phyloP scores from a whole-genome alignment of 2,113 vertebrate genomes.

The Vicugna pacos region DNA sequence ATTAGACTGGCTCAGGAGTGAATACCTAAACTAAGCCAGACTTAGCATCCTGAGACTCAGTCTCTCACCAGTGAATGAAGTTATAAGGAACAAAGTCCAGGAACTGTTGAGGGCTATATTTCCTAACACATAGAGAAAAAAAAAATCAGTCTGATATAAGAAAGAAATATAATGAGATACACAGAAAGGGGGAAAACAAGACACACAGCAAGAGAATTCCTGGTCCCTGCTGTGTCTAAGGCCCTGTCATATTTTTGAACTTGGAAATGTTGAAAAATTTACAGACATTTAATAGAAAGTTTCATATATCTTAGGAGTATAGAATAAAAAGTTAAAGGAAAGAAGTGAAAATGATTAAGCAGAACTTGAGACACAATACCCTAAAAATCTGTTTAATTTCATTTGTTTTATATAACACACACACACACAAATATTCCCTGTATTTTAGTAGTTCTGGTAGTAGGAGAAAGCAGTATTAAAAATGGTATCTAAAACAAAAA shows the following conservation, averaged over 20 bases:
- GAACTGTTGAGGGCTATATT: background rate
- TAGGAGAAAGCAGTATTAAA: constrained; percentile 38
- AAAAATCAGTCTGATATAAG: background rate
- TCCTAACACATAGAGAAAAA: background rate
- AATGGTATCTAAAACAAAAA: constrained; percentile 73
- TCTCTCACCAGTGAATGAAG: background rate
- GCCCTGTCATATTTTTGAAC: background rate
- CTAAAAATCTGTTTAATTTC: constrained; percentile 3
- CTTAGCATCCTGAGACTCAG: background rate
- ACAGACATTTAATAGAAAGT: constrained; percentile 30
- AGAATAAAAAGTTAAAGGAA: constrained; percentile 11
- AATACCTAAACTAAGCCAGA: background rate
- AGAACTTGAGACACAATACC: background rate
- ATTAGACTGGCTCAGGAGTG: background rate
- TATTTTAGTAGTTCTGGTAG: background rate
- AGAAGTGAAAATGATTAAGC: background rate
- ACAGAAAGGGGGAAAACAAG: background rate
- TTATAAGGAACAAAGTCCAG: background rate
- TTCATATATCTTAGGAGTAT: background rate
- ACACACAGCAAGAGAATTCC: background rate
- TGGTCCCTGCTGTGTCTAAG: background rate
- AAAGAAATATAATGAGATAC: background rate
- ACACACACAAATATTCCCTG: background rate
- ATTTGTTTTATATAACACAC: constrained; percentile 43
- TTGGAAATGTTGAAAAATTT: background rate